Conservation (phyloP, 2,113 vertebrate genomes). For the Centropus unirufus region DNA sequence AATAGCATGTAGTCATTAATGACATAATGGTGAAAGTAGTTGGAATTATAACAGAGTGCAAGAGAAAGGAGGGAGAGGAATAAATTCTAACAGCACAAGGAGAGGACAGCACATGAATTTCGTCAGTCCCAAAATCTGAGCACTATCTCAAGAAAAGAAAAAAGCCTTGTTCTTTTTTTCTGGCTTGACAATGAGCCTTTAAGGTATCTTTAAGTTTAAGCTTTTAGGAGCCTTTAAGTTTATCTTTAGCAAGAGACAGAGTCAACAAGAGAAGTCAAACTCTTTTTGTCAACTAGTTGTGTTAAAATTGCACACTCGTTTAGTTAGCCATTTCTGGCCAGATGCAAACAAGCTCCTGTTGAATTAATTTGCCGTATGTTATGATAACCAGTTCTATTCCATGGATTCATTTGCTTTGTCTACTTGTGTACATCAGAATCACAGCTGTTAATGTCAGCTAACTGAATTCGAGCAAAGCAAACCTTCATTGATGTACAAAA, state of each 20-base stretch:
- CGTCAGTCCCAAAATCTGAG: neutral
- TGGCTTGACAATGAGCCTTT: neutral
- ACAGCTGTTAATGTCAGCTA: neutral
- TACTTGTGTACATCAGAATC: neutral
- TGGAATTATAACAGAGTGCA: neutral
- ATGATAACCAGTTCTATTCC: neutral
- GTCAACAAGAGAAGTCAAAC: neutral
- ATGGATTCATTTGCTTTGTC: neutral
- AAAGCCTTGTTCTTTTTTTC: neutral
- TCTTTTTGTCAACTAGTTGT: neutral
- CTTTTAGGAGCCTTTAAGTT: too few species aligned
- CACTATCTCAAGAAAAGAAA: neutral
- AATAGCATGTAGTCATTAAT: neutral
- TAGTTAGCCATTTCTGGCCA: neutral
- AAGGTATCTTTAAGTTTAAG: neutral
- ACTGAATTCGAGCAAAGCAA: neutral
- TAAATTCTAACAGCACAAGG: rapidly evolving
- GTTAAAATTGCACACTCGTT: neutral
- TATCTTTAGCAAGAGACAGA: too few species aligned
- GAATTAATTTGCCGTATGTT: neutral
- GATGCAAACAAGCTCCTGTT: neutral
- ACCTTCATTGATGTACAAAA: neutral
- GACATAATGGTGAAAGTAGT: neutral
- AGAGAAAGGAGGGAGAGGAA: neutral
- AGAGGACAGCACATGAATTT: neutral